Evolutionary conservation across 2,888 invertebrate genomes (phyloP).

Genomic region (Allolobophora icterica): DNA sequence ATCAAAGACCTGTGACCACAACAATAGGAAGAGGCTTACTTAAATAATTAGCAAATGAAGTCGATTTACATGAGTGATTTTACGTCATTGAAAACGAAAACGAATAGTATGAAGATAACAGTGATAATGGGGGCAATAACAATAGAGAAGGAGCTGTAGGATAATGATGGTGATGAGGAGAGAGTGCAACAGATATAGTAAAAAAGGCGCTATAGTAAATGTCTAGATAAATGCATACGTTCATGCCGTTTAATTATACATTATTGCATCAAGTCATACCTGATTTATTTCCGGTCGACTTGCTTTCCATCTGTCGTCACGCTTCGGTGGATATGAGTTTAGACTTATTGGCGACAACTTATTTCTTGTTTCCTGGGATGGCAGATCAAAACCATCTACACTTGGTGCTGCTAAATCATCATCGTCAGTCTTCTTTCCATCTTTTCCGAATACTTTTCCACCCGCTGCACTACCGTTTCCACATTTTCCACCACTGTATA

Average conservation of each 20-base stretch:
- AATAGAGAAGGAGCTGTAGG: not conserved
- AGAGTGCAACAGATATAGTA: too few relatives aligned
- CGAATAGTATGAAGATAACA: not conserved
- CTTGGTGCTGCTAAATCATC: not conserved
- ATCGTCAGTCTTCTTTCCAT: not conserved
- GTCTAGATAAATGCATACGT: not conserved
- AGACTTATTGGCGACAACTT: not conserved
- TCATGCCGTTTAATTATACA: not conserved
- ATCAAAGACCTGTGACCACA: not conserved
- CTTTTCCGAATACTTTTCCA: not conserved
- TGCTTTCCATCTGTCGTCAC: not conserved
- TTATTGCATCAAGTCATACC: not conserved
- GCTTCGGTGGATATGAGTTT: not conserved
- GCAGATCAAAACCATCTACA: not conserved
- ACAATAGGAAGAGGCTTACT: not conserved
- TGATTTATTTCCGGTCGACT: not conserved
- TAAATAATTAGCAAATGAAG: not conserved
- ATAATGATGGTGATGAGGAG: not conserved
- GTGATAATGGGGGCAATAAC: not conserved
- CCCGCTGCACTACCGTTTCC: not conserved
- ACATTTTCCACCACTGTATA: constrained; percentile 5
- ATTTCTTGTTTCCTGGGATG: not conserved
- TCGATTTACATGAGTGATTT: not conserved
- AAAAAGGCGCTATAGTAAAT: not conserved
- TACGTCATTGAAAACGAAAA: not conserved